Evolutionary conservation across 2,888 invertebrate genomes (phyloP), one percentile per base, ranked within the genome.

Genomic region (Epistrophe grossulariae): DNA sequence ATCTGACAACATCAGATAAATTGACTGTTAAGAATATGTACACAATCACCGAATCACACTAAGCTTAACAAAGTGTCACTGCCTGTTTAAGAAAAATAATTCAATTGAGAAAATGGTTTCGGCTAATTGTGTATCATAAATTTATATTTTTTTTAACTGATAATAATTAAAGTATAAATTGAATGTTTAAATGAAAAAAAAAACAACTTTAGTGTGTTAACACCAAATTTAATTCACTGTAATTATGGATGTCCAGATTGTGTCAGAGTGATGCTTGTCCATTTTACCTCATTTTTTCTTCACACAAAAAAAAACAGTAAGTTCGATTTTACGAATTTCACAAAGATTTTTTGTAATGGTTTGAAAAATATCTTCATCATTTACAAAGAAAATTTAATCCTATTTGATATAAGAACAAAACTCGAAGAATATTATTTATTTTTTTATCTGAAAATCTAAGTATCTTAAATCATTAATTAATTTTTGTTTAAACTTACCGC

Each of bases 21-120:
- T 74, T 59, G 17, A 57, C 31, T 64, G 40, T 59, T 55, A 82
- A 78, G 82, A 72, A 82, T 38, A 43, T 40, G 35, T 19, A 70
- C 28, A 70, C 28, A 70, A 60, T 57, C 59, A 31, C 13, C 24
- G 13, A 79, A 52, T 70, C 28, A 55, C 10, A 70, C 24, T 3
- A 50, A 11, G 10, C 19, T n/a, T 24, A 24, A 9, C 2, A n/a
- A 38, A 52, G 8, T 55, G 17, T 19, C 38, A 40, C 1, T 11
- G 8, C n/a, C n/a, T 31, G n/a, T 13, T 17, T 8, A 24, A 60
- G 57, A 11, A 31, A 57, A 3, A n/a, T 7, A 35, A 9, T 15
- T 35, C 38, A 17, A 35, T 59, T 35, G 4, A 17, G 13, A 8
- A 52, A 52, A 52, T 28, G 24, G 35, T 31, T 31, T 31, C 3